A percentile compares a stretch with the other conserved stretches of the same genome.
Conservation (phyloP, 1,140 invertebrate species). For the Heterodera schachtii region DNA sequence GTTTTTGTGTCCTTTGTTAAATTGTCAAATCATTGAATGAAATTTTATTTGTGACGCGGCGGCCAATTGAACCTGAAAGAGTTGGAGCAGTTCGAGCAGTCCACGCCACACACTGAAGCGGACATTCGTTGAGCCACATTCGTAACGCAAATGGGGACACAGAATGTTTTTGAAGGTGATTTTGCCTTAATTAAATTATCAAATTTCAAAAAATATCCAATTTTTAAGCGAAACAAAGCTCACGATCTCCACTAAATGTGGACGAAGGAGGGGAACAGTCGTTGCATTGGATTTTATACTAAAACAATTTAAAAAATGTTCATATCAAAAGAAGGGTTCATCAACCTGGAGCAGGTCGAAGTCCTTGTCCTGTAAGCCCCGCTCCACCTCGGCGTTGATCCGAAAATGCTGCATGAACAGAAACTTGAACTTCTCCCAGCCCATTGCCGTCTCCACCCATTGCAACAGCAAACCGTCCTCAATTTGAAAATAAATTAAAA, state of each 20-base stretch:
- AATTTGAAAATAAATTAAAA: slow-evolving; percentile 11
- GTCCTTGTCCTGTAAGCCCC: slow-evolving; percentile 49
- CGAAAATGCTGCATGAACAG: slow-evolving; percentile 56
- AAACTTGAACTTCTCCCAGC: slow-evolving; percentile 52
- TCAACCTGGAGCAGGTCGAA: slow-evolving; percentile 52
- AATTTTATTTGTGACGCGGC: not conserved
- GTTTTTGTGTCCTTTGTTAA: slow-evolving; percentile 53
- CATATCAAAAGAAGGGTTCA: not conserved
- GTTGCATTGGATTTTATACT: slow-evolving; percentile 56
- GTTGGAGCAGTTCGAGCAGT: slow-evolving; percentile 64
- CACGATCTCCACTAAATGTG: slow-evolving; percentile 5
- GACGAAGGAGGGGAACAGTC: slow-evolving; percentile 36
- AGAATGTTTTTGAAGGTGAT: slow-evolving; percentile 57
- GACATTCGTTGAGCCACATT: slow-evolving; percentile 64
- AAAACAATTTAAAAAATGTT: not conserved
- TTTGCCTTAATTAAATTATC: slow-evolving; percentile 33
- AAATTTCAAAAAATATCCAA: slow-evolving; percentile 18
- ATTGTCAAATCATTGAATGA: not conserved
- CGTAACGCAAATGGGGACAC: slow-evolving; percentile 63
- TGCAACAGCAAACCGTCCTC: slow-evolving; percentile 61
- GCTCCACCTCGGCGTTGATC: slow-evolving; percentile 53
- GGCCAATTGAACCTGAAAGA: slow-evolving; percentile 53
- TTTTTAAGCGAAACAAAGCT: not conserved
- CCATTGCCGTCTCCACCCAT: slow-evolving; percentile 53
- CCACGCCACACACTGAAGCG: slow-evolving; percentile 64